These are phyloP conservation scores for Pseudopodoces humilis DNA, from an alignment of 2,113 vertebrate species.

Conservation along the genomic window DNA sequence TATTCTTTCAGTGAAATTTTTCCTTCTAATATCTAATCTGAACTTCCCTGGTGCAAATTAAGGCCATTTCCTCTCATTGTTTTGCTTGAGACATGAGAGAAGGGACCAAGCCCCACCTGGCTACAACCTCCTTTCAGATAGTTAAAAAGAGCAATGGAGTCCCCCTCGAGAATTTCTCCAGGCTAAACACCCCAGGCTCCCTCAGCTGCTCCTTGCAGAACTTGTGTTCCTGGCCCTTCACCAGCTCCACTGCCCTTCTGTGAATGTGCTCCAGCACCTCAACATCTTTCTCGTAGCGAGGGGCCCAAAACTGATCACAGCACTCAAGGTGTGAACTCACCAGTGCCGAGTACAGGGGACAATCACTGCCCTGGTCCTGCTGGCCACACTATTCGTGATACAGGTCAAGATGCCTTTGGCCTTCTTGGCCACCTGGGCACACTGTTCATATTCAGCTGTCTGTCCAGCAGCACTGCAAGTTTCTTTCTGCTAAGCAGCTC, in stretches of 20 bases:
- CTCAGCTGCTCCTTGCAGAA: neutral
- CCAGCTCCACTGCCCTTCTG: neutral
- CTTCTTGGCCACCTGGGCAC: neutral
- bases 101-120: neutral
- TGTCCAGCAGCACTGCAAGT: neutral
- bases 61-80: neutral
- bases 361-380: neutral
- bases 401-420: neutral
- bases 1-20: neutral
- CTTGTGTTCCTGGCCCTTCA: neutral
- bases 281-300: neutral
- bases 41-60: neutral
- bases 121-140: neutral
- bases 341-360: neutral
- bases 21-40: neutral
- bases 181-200: neutral
- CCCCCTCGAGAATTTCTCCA: neutral
- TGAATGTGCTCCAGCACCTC: fast-evolving
- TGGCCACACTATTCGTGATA: fast-evolving
- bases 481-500: neutral
- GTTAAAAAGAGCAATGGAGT: neutral
- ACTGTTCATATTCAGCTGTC: neutral
- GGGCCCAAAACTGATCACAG: neutral
- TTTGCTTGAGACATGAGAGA: neutral
- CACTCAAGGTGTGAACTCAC: neutral